A percentile compares a stretch with the other conserved stretches of the same genome.
Conservation (phyloP, 1,140 invertebrate genomes). For the Nymphalis io region DNA sequence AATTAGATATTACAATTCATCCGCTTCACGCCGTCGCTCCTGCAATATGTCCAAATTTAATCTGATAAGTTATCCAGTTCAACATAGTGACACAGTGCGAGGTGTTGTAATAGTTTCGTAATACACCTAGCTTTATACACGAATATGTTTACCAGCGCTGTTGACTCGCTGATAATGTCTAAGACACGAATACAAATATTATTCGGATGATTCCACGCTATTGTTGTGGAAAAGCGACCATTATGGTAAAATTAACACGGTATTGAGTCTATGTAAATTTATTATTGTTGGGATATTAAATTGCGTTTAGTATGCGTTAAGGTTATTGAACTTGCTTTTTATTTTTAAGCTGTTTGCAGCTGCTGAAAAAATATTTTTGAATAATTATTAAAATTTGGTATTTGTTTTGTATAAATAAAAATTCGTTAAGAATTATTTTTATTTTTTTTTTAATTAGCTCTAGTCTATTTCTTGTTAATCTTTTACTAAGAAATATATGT, state of each 20-base stretch:
- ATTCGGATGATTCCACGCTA: constrained; percentile 30
- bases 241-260: constrained; percentile 5
- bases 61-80: constrained; percentile 53
- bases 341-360: neutral
- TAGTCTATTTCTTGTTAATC: too few species aligned
- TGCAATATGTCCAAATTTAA: constrained; percentile 16
- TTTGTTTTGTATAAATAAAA: too few species aligned
- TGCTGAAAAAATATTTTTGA: neutral
- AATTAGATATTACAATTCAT: neutral
- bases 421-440: too few species aligned
- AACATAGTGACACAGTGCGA: constrained; percentile 52
- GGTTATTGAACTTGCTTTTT: neutral
- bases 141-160: constrained; percentile 52
- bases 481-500: too few species aligned
- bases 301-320: neutral
- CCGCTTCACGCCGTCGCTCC: constrained; percentile 17
- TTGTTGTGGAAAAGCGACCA: constrained; percentile 23
- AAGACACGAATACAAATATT: constrained; percentile 36
- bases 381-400: too few species aligned
- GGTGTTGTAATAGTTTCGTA: constrained; percentile 58
- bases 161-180: constrained; percentile 46
- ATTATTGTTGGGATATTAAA: neutral
- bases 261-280: constrained; percentile 10
- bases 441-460: too few species aligned
- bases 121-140: constrained; percentile 24